Base-by-base conservation (phyloP, 1,140 invertebrate species). In the Semibalanus balanoides region DNA sequence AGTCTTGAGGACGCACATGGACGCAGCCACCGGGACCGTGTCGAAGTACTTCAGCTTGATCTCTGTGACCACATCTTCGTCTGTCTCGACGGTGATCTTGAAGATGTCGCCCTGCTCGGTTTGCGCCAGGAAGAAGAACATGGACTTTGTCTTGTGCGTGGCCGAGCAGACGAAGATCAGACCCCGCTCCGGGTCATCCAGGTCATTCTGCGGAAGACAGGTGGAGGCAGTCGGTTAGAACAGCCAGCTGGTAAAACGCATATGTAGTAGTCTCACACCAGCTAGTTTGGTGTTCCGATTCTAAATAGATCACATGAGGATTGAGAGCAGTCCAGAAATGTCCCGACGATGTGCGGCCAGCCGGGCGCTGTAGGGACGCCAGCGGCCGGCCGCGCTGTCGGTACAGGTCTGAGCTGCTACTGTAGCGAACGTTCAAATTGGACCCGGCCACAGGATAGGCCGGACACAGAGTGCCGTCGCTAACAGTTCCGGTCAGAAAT, bases 131-230 rank as follows among this genome's bases (percentile, higher is more conserved):
- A 96, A 98, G 87, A 98, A 98, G 82, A 98, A 99, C 95, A 98
- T 98, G 71, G 93, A 95, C 82, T 99, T 99, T 7, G 97, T 99
- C 83, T 99, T 99, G 83, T 99, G 98, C 3, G 97, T 98, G 3
- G 98, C 97, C 75, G 96, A 97, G 82, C 95, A 98, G 27, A 99
- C 97, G 86, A 99, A 98, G 80, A 99, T 98, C 94, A 99, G 98
- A 74, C 97, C 96, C 80, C 97, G 87, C 82, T 99, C 97, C 30
- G 96, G 97, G 86, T 99, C 97, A 86, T 99, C 98, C n/a, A 99
- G 86, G 86, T 99, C 97, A 86, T 99, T 99, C 88, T 89, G 83
- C 71, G 77, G 31, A 27, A 22, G 31, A 74, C 27, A 28, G n/a
- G 64, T n/a, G n/a, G n/a, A n/a, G n/a, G n/a, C n/a, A n/a, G n/a